These are phyloP conservation scores for Odontocerum albicorne DNA, from an alignment of 2,888 invertebrate genomes.

Conservation along the genomic window DNA sequence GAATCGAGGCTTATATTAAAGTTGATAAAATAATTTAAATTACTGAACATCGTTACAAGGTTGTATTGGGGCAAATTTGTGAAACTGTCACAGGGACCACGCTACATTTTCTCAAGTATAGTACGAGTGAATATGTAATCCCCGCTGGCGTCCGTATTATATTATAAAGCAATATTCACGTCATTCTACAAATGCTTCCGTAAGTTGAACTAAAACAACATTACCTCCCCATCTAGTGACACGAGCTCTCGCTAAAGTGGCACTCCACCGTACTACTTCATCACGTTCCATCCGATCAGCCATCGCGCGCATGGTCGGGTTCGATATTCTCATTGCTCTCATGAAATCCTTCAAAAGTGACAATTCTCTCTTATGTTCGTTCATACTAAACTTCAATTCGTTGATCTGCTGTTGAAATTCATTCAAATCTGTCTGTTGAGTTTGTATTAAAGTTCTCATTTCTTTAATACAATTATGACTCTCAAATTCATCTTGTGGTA, in stretches of 20 bases:
- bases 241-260: slow-evolving; percentile 76
- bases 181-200: too few relatives aligned
- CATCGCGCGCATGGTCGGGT: slow-evolving; percentile 88
- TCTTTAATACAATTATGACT: slow-evolving; percentile 95
- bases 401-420: slow-evolving; percentile 86
- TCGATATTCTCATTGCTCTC: slow-evolving; percentile 89
- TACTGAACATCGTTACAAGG: too few relatives aligned
- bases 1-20: too few relatives aligned
- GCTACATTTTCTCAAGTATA: too few relatives aligned
- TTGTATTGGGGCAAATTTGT: too few relatives aligned
- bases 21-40: too few relatives aligned
- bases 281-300: slow-evolving; percentile 95
- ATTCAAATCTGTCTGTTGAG: slow-evolving; percentile 83
- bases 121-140: too few relatives aligned
- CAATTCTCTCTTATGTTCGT: slow-evolving; percentile 87
- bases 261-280: slow-evolving; percentile 89
- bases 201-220: too few relatives aligned
- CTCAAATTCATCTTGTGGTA: slow-evolving; percentile 92
- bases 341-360: slow-evolving; percentile 90
- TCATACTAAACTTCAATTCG: slow-evolving; percentile 84
- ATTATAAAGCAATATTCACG: too few relatives aligned
- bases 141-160: too few relatives aligned
- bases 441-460: slow-evolving; percentile 78
- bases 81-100: too few relatives aligned
- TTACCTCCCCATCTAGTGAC: slow-evolving; percentile 98